A percentile compares a stretch with the other conserved stretches of the same genome.
Conservation (phyloP, 1,140 invertebrate species). For the Heliconius nattereri region DNA sequence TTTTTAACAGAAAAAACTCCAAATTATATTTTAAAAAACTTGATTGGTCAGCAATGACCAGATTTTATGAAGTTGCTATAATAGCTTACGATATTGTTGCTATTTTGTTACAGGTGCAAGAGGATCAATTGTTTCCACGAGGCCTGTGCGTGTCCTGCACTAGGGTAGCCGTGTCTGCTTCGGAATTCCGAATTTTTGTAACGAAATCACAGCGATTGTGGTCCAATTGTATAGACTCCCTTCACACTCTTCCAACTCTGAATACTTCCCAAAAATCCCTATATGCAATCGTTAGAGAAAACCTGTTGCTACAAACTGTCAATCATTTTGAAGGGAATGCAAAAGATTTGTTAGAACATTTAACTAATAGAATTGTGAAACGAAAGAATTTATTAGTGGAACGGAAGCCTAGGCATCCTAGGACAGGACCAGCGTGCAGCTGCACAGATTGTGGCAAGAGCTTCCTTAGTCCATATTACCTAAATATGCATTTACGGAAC, state of each 20-base stretch:
- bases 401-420: slow-evolving; percentile 49
- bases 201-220: slow-evolving; percentile 55
- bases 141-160: slow-evolving; percentile 60
- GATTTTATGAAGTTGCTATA: not conserved
- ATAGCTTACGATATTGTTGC: slow-evolving; percentile 18
- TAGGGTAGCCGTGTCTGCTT: slow-evolving; percentile 52
- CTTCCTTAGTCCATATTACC: slow-evolving; percentile 67
- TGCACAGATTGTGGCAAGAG: slow-evolving; percentile 71
- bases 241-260: slow-evolving; percentile 40
- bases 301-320: slow-evolving; percentile 52
- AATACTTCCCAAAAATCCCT: slow-evolving; percentile 47
- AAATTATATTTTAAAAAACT: too few relatives aligned
- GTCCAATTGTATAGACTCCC: slow-evolving; percentile 51
- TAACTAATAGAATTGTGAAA: slow-evolving; percentile 49
- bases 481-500: slow-evolving; percentile 70
- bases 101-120: slow-evolving; percentile 55
- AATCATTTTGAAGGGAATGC: slow-evolving; percentile 56
- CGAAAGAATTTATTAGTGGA: slow-evolving; percentile 40
- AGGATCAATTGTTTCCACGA: slow-evolving; percentile 53
- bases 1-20: too few relatives aligned
- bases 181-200: slow-evolving; percentile 58
- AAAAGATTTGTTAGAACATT: slow-evolving; percentile 48
- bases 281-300: slow-evolving; percentile 59
- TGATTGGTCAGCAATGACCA: too few relatives aligned
- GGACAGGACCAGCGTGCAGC: slow-evolving; percentile 52